Percentiles rank a stretch among this genome's conserved stretches.
phyloP scores from a whole-genome alignment of 2,797 vertebrate genomes.

The Muraenolepis orangiensis region DNA sequence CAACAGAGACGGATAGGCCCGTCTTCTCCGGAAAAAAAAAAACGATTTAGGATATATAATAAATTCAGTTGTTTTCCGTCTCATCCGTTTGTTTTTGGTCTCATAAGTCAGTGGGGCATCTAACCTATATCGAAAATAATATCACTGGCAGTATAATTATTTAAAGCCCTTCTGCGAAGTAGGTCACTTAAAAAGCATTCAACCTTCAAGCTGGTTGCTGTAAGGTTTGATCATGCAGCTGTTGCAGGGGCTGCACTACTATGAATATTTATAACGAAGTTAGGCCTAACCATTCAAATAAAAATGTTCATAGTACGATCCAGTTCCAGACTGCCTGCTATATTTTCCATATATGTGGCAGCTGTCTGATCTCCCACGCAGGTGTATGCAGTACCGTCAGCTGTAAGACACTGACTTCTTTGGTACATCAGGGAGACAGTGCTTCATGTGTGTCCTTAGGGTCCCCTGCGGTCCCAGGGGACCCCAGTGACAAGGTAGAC shows the following conservation, averaged over 20 bases:
- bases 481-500: too few relatives aligned
- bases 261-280: not conserved
- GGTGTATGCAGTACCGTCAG: slow-evolving; percentile 22
- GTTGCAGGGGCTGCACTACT: not conserved
- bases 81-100: not conserved
- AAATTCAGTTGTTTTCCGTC: not conserved
- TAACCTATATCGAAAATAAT: not conserved
- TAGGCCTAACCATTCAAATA: not conserved
- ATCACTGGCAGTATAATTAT: slow-evolving; percentile 38
- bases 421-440: slow-evolving; percentile 23
- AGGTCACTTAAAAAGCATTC: slow-evolving; percentile 65
- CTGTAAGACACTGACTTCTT: slow-evolving; percentile 11
- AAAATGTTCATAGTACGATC: not conserved
- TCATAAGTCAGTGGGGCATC: not conserved
- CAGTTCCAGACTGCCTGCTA: not conserved
- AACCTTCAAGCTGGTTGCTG: slow-evolving; percentile 29
- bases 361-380: slow-evolving; percentile 32
- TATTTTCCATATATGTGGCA: slow-evolving; percentile 5
- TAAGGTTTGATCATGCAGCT: slow-evolving; percentile 31
- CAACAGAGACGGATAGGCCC: not conserved
- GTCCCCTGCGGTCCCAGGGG: too few relatives aligned
- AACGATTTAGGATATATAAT: not conserved
- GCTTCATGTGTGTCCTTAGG: slow-evolving; percentile 9
- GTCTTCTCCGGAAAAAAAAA: not conserved
- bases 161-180: slow-evolving; percentile 65